phyloP scores from a whole-genome alignment of 2,113 vertebrate genomes.

The Hiodon tergisus region DNA sequence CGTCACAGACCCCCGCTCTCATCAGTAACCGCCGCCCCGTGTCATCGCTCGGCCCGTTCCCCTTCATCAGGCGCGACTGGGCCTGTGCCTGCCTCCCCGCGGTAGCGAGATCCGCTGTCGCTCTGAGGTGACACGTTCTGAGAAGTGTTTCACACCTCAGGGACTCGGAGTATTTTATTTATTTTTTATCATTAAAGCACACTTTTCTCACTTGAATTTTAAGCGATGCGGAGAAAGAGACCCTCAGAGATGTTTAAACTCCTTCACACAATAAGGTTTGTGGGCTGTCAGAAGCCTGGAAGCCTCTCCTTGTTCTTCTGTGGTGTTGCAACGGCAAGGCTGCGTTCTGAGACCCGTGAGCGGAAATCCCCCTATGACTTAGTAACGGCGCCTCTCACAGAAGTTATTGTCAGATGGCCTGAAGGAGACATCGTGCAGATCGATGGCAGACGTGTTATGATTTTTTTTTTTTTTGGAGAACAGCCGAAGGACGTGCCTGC shows the following conservation, averaged over 20 bases:
- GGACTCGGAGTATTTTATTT: too few relatives aligned
- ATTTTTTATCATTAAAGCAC: too few relatives aligned
- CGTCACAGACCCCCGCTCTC: constrained; percentile 35
- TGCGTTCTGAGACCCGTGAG: neutral
- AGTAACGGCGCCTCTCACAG: neutral
- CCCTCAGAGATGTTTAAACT: neutral
- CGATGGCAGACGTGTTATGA: neutral
- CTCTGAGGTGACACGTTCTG: neutral
- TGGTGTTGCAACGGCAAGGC: neutral
- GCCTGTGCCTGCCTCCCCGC: constrained; percentile 38
- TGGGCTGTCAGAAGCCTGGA: too few relatives aligned
- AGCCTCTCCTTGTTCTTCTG: too few relatives aligned
- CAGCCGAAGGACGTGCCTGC: neutral
- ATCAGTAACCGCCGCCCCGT: constrained; percentile 38
- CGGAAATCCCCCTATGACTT: neutral
- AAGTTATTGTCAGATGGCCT: neutral
- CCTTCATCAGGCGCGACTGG: constrained; percentile 23
- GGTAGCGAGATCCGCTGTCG: too few relatives aligned
- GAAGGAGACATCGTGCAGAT: neutral
- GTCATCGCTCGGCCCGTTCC: constrained; percentile 44
- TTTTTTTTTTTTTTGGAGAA: neutral
- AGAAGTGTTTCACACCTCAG: too few relatives aligned
- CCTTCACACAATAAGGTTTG: neutral
- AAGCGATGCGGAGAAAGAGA: too few relatives aligned
- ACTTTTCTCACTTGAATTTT: too few relatives aligned